Base-by-base conservation (phyloP, 2,888 invertebrate genomes). In the Xestia rhomboidea region DNA sequence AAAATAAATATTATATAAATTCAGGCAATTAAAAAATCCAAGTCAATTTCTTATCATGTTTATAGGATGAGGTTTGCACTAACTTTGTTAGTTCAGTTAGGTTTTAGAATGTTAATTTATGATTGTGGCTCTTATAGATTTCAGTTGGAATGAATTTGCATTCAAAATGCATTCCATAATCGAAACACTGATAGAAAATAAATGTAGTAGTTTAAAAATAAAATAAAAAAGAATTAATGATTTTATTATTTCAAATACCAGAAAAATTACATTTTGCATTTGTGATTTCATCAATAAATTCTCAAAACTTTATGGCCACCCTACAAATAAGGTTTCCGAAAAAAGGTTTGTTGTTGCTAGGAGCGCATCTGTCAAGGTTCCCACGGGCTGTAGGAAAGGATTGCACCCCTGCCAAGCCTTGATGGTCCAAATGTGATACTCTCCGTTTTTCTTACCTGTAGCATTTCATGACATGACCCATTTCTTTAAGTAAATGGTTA, bases 301-400 rank as follows among this genome's bases (percentile, higher is more conserved):
- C 5, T n/a, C 18, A 41, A 38, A 15, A 41, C 1, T 49, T 49
- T 62, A 75, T 91, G 88, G 91, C 71, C 77, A 86, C 87, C 87
- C 88, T 90, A 91, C 79, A 76, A 69, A 83, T 84, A 89, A 92
- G 91, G 90, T 89, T 92, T 91, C 93, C 92, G 92, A 96, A 95
- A 95, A 95, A 95, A 93, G 90, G 81, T 92, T 93, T 89, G 82
- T 89, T 88, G 88, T 90, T 88, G 88, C 89, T 92, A 93, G 90
- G 88, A 92, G 88, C 90, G 88, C 96, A 96, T 96, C 96, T 96
- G 96, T 92, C 92, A 92, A 73, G 86, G 91, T 96, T 96, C 96
- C 94, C 96, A 96, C 96, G 95, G 88, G n/a, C 24, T 81, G 74
- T 87, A 91, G 90, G 89, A 95, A 96, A 96, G 96, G 96, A 95